Conservation (phyloP, 2,888 invertebrate genomes). For the Drosophila subsilvestris region DNA sequence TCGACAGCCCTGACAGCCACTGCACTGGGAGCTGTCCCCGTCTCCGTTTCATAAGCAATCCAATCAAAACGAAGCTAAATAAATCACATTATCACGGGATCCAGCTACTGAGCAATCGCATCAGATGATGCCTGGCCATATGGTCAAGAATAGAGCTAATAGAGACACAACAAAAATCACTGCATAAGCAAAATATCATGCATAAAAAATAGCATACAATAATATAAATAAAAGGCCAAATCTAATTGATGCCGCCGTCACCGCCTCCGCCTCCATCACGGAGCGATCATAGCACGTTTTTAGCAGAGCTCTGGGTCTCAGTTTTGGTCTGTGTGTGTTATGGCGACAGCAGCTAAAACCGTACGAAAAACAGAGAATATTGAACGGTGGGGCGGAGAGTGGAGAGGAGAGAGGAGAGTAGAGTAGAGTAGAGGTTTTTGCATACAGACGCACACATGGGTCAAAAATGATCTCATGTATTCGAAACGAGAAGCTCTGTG, state of each 20-base stretch:
- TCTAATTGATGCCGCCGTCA: constrained; percentile 65
- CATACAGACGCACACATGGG: constrained; percentile 31
- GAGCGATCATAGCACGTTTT: constrained; percentile 66
- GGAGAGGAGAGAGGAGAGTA: constrained; percentile 32
- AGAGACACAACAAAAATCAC: constrained; percentile 50
- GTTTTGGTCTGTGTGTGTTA: constrained; percentile 39
- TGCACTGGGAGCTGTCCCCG: constrained; percentile 33
- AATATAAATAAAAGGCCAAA: constrained; percentile 67
- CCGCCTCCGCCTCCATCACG: constrained; percentile 31
- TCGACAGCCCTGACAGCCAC: constrained; percentile 33
- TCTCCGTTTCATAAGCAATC: constrained; percentile 31
- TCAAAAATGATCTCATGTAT: constrained; percentile 45
- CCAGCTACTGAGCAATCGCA: constrained; percentile 3
- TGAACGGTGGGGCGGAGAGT: constrained; percentile 16
- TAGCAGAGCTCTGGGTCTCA: constrained; percentile 38
- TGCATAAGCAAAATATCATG: constrained; percentile 63
- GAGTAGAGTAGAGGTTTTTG: constrained; percentile 55
- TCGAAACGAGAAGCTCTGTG: constrained; percentile 23
- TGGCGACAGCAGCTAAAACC: constrained; percentile 28
- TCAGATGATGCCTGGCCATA: constrained; percentile 48
- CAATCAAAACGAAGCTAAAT: constrained; percentile 42
- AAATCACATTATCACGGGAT: constrained; percentile 52
- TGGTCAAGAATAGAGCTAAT: constrained; percentile 63
- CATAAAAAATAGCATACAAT: constrained; percentile 55
- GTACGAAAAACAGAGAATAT: constrained; percentile 13